Base-by-base conservation (phyloP, 2,888 invertebrate genomes). In the Macropis europaea region DNA sequence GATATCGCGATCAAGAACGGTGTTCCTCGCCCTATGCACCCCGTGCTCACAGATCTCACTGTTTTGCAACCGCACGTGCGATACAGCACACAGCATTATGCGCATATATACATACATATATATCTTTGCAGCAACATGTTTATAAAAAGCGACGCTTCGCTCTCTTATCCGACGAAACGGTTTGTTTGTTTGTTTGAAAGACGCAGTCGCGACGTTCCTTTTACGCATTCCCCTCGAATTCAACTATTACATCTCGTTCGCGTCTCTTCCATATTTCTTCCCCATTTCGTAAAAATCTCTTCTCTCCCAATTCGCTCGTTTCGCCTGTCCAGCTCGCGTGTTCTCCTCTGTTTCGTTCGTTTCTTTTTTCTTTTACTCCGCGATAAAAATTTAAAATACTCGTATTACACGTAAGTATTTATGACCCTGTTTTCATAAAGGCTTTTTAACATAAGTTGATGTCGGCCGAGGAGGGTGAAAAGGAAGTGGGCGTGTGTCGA, bases 341-440 rank as follows among this genome's bases (percentile, higher is more conserved):
- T 52, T 68, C 50, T 43, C 72, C 45, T 38, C 45, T 62, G 28
- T 53, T 57, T 32, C 45, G 57, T 61, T 67, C 9, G 59, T 30
- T 59, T 50, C 28, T 45, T 61, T 56, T 75, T 73, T 68, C 62
- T 56, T 60, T 13, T 28, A 13, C 47, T 42, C 34, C 76, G 70
- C 76, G 76, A 69, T 61, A 79, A 78, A 84, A 84, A 85, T 83
- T 85, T 86, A 84, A 83, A 86, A 84, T 87, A 88, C 83, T 83
- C 82, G 83, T 84, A 86, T 86, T 78, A 87, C 82, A 84, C 84
- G 84, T 87, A 86, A 86, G 82, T 87, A 84, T 87, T 84, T 85
- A 85, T 84, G 86, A 88, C 88, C 88, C 88, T 88, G 88, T 88
- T 88, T 84, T 86, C 83, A 82, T 87, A 83, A 88, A 88, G 88